Conservation (phyloP, 2,113 vertebrate species). For the Cygnus buccinator region DNA sequence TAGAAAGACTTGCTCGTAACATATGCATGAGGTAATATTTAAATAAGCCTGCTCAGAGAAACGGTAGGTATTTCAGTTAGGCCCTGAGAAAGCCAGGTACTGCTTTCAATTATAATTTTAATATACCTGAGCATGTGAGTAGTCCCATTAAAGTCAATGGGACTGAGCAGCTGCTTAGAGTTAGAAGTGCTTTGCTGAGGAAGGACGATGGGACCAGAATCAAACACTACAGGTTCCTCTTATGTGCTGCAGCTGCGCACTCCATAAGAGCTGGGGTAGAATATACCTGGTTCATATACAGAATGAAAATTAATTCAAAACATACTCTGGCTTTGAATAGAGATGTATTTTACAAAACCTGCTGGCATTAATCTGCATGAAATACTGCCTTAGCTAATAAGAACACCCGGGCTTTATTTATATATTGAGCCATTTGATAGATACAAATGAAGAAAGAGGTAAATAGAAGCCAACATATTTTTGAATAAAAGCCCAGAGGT, state of each 20-base stretch:
- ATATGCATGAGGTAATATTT: constrained; percentile 47
- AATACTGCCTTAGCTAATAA: constrained; percentile 73
- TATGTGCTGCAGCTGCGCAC: background rate
- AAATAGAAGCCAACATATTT: constrained; percentile 63
- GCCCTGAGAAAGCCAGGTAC: background rate
- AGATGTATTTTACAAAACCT: constrained; percentile 74
- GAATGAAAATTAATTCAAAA: constrained; percentile 69
- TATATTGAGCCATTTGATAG: constrained; percentile 66
- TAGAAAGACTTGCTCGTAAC: constrained; percentile 29
- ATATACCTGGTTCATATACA: constrained; percentile 56
- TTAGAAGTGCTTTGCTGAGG: constrained; percentile 48
- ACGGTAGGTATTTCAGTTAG: background rate
- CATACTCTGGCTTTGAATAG: constrained; percentile 66
- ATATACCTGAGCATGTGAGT: background rate
- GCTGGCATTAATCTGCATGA: constrained; percentile 73
- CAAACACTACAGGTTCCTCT: background rate
- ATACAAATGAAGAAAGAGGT: constrained; percentile 67
- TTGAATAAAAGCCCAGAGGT: constrained; percentile 71
- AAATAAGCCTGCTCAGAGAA: constrained; percentile 22
- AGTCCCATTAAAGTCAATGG: constrained; percentile 30
- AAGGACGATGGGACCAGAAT: background rate
- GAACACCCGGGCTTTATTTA: constrained; percentile 74
- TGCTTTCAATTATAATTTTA: constrained; percentile 51
- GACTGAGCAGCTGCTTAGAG: background rate
- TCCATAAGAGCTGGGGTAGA: background rate